These are phyloP conservation scores for Lepus americanus DNA, from an alignment of 2,113 vertebrate species.

Conservation along the genomic window DNA sequence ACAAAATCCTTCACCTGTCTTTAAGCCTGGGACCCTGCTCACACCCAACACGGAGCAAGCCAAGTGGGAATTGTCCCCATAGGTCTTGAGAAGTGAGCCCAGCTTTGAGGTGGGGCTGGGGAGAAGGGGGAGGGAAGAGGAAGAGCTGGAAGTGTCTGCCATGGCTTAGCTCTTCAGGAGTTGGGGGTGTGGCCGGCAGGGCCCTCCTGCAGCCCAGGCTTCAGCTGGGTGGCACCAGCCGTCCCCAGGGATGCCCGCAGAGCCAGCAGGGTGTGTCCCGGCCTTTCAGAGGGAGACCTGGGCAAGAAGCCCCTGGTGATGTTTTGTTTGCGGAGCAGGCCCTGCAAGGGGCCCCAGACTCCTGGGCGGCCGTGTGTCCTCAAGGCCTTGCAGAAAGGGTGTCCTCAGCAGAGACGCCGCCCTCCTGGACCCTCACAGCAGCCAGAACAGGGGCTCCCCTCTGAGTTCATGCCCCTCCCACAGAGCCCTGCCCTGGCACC, in stretches of 20 bases:
- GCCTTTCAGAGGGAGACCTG: neutral
- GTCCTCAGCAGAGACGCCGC: too few relatives aligned
- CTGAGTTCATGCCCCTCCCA: neutral
- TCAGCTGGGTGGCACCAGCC: neutral
- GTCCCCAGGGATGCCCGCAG: neutral
- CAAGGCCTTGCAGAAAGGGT: neutral
- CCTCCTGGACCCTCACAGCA: neutral
- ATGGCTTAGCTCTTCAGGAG: neutral
- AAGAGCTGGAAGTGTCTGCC: neutral
- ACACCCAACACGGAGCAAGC: too few relatives aligned
- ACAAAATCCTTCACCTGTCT: too few relatives aligned
- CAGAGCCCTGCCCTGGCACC: neutral
- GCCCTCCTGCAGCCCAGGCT: neutral
- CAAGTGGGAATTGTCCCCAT: too few relatives aligned
- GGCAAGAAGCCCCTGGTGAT: neutral
- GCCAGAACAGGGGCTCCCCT: rapidly evolving
- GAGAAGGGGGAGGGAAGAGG: rapidly evolving
- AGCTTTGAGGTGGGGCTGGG: neutral
- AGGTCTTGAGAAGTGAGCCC: neutral
- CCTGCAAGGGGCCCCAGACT: neutral
- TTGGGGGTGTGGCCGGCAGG: neutral
- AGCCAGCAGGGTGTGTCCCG: rapidly evolving
- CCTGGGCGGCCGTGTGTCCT: neutral
- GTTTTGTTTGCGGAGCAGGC: neutral
- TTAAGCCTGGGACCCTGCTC: neutral